These are phyloP conservation scores for Nyctereutes procyonoides DNA, from an alignment of 2,113 vertebrate species.

Conservation along the genomic window DNA sequence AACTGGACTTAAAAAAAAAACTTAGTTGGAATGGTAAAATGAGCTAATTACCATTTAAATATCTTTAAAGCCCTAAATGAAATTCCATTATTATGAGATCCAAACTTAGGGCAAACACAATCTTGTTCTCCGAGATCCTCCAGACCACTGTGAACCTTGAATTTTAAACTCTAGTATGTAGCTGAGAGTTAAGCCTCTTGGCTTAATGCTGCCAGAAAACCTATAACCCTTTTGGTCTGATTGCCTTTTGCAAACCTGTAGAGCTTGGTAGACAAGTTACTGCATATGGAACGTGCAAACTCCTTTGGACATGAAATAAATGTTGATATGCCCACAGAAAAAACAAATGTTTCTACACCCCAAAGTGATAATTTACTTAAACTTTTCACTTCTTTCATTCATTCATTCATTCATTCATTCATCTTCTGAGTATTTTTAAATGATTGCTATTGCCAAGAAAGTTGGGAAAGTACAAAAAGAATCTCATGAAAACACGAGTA, in stretches of 20 bases:
- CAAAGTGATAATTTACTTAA: background rate
- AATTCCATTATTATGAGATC: background rate
- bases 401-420: background rate
- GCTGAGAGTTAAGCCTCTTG: background rate
- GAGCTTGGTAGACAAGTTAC: background rate
- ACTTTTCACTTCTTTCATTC: background rate
- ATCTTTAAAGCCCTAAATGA: background rate
- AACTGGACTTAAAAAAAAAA: background rate
- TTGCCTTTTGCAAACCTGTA: background rate
- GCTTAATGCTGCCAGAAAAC: background rate
- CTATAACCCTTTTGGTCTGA: background rate
- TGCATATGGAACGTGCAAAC: background rate
- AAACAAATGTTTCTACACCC: background rate
- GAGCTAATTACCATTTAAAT: background rate
- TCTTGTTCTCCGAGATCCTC: background rate
- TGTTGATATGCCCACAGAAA: background rate
- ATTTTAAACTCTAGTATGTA: background rate
- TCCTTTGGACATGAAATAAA: slow-evolving; percentile 20
- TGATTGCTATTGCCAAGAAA: background rate
- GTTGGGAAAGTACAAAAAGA: background rate
- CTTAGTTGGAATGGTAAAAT: background rate
- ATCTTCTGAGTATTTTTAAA: background rate
- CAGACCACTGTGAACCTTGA: background rate
- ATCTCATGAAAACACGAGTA: background rate
- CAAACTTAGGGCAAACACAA: background rate